A percentile compares a stretch with the other conserved stretches of the same genome.
Conservation (phyloP, 2,797 vertebrate species). For the Mastacembelus armatus region DNA sequence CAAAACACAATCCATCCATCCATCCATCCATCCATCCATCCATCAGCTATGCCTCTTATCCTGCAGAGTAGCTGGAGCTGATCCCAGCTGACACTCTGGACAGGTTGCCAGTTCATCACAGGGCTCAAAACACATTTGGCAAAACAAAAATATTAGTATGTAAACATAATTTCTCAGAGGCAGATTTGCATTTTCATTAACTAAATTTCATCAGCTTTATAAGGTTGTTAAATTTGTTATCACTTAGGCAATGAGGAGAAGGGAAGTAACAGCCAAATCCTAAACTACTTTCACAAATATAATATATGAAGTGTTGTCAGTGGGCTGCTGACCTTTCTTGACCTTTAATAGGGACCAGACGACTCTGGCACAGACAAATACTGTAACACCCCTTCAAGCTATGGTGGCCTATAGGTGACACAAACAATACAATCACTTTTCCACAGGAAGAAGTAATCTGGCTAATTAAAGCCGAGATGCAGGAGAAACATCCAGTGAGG, state of each 20-base stretch:
- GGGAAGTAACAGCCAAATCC: background rate
- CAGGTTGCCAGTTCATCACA: too few species aligned
- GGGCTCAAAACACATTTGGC: background rate
- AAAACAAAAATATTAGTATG: background rate
- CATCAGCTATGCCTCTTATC: too few species aligned
- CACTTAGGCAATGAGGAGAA: background rate
- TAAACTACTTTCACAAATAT: slow-evolving; percentile 19
- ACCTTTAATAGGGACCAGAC: slow-evolving; percentile 30
- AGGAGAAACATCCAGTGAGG: slow-evolving; percentile 49
- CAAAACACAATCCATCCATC: too few species aligned
- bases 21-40: too few species aligned
- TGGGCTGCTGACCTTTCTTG: slow-evolving; percentile 17
- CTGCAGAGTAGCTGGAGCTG: too few species aligned
- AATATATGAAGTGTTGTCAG: slow-evolving; percentile 25
- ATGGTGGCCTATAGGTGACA: slow-evolving; percentile 55
- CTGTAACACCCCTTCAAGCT: slow-evolving; percentile 19
- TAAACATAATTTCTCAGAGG: too few species aligned
- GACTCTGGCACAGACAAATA: slow-evolving; percentile 21
- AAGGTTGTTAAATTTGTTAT: background rate
- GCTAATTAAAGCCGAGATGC: slow-evolving; percentile 70
- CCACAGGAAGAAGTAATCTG: slow-evolving; percentile 59
- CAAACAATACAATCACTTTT: slow-evolving; percentile 64
- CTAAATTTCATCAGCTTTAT: background rate
- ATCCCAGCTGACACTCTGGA: too few species aligned
- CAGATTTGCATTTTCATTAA: background rate